Base-by-base conservation (phyloP, 2,797 vertebrate species). In the Siniperca scherzeri region DNA sequence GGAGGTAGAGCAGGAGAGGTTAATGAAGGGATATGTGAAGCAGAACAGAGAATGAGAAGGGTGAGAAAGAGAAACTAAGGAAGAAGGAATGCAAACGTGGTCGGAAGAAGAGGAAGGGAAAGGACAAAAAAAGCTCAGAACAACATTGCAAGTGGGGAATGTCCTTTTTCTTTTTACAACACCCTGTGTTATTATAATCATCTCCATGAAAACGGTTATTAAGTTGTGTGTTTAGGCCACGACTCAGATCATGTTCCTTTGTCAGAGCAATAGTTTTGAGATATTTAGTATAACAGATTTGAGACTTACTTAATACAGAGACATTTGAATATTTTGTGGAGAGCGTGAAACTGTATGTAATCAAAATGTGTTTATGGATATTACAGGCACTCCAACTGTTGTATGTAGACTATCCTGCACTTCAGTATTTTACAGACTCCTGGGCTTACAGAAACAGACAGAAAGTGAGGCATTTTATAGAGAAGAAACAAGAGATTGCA, bases 71-170 rank as follows among this genome's bases (percentile, higher is more conserved):
- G 42, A 84, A 66, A 84, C 89, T 80, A 72, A 88, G 80, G 77
- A 91, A 92, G 84, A 85, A 92, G 76, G 87, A 92, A 92, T 91
- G 89, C 90, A 88, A 93, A 89, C 59, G 81, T 91, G 90, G 89
- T 91, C 27, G 42, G 86, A 89, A 89, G 89, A 89, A 89, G 88
- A 92, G 87, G 83, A 87, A 88, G 81, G 86, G 76, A 87, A 81
- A 73, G 79, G 83, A 81, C 69, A 66, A 53, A 48, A 60, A 81
- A 70, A 64, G 33, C 27, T 36, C 25, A 77, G 69, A 78, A 71
- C 77, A 86, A 79, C 70, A 72, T 61, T 90, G 78, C 71, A 87
- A 72, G 46, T 53, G 53, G 67, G 72, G 80, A 90, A 85, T 76
- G 81, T 88, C 64, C 33, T 77, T 76, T 64, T 81, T 73, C 27